Base-by-base conservation (phyloP, 1,140 invertebrate genomes). In the Oppia nitens region DNA sequence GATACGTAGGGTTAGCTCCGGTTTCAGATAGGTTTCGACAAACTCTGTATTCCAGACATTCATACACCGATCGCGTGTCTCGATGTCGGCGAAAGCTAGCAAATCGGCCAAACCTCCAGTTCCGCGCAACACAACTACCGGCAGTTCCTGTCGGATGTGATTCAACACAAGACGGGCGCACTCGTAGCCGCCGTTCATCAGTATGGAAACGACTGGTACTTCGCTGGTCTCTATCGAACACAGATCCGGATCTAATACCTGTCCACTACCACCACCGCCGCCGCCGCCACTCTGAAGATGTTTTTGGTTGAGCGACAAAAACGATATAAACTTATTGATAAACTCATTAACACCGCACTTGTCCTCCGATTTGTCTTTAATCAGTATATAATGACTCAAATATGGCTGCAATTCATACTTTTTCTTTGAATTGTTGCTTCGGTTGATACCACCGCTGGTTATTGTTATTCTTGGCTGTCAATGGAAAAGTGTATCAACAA, bases 71-170 rank as follows among this genome's bases (percentile, higher is more conserved):
- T 71, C 69, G 23, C 66, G 62, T 2, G 69, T 62, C 65, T 74
- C 73, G 24, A 67, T 66, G 57, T 69, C 69, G 14, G 69, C 69
- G 62, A 68, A 74, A 6, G 69, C 67, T 14, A 75, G 55, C 1
- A 74, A 63, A 62, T 74, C 72, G 47, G 73, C 72, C 6, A 70
- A 63, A 2, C 68, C 68, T 14, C 73, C 73, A 55, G 66, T 69
- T 9, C 72, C 72, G 60, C 71, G 69, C 14, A 74, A 61, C 0
- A 75, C 68, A 1, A 74, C 64, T 3, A 74, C 66, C 24, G 73
- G 72, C 57, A 73, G 67, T 58, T 72, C 68, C 23, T 69, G 67
- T 47, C 68, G 70, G 14, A 75, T 63, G 57, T 71, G 68, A 51
- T 67, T 68, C 4, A 72, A 54, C 6, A 70, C 67, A 12, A 71